Base-by-base conservation (phyloP, 2,888 invertebrate species). In the Cerastoderma edule region DNA sequence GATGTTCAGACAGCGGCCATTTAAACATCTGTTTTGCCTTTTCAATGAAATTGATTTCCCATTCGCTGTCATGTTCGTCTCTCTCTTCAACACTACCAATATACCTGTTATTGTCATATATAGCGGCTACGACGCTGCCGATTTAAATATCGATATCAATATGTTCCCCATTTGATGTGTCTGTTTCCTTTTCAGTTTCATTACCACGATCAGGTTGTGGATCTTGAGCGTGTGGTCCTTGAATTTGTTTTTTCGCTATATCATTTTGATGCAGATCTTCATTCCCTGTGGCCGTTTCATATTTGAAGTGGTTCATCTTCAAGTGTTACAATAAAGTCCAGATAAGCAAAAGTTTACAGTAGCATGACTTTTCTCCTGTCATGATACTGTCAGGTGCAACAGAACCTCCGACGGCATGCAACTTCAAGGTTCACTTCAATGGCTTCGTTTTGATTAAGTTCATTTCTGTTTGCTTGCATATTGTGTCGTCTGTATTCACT, bases 71-170 rank as follows among this genome's bases (percentile, higher is more conserved):
- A n/a, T n/a, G n/a, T n/a, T n/a, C n/a, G n/a, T n/a, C n/a, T n/a
- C n/a, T n/a, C n/a, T n/a, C n/a, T n/a, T n/a, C n/a, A n/a, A n/a
- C n/a, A n/a, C n/a, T n/a, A n/a, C n/a, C n/a, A n/a, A 50, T 67
- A n/a, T n/a, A 67, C 67, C 67, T 67, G n/a, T 56, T 4, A 46
- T 4, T 30, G 5, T 33, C 72, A 56, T 72, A 72, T 4, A 22
- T 28, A 4, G 57, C 66, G 13, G 72, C 72, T 24, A 72, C 72
- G 30, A 35, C 27, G 8, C 13, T 24, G 13, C n/a, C 10, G 5
- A 8, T 5, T 56, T 6, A 27, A 56, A 13, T n/a, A 6, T 16
- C 28, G 28, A 13, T 16, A 8, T 28, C 28, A 27, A 56, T 28
- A 8, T 5, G 5, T 27, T 5, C 13, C 27, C 22, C 28, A 22